phyloP scores from a whole-genome alignment of 2,888 invertebrate species.

The Trachelus troglodyta region DNA sequence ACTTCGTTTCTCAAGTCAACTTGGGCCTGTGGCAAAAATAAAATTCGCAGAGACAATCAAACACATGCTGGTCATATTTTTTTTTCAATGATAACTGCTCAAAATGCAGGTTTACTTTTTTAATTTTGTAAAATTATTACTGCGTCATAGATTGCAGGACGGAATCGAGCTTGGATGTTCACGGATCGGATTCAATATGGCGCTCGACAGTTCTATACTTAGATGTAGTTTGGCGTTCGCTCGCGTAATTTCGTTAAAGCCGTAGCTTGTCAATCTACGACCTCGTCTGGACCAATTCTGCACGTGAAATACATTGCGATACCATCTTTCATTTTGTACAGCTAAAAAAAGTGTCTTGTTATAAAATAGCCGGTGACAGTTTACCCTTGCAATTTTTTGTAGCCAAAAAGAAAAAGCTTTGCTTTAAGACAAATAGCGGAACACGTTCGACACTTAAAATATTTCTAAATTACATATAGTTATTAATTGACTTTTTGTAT shows the following conservation, averaged over 20 bases:
- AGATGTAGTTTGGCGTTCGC: conserved; percentile 24
- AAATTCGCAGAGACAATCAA: neutral
- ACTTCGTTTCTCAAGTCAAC: neutral
- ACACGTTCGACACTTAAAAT: neutral
- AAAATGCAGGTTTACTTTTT: neutral
- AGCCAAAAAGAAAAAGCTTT: neutral
- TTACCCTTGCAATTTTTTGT: neutral
- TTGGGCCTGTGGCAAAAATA: neutral
- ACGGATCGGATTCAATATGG: neutral
- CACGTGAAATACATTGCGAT: neutral
- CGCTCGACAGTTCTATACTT: conserved; percentile 21
- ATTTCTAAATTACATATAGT: neutral
- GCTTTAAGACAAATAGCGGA: neutral
- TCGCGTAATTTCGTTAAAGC: conserved; percentile 23
- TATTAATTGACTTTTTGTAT: neutral
- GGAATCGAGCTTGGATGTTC: neutral
- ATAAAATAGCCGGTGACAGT: neutral
- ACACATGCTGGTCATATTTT: neutral
- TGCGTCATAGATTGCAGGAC: neutral
- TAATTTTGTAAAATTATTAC: neutral
- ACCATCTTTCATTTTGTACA: neutral
- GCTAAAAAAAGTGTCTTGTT: neutral
- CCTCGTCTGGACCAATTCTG: conserved; percentile 3
- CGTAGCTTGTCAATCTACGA: conserved; percentile 22
- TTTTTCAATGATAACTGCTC: neutral